Base-by-base conservation (phyloP, 1,140 invertebrate genomes). In the Drosophila busckii region DNA sequence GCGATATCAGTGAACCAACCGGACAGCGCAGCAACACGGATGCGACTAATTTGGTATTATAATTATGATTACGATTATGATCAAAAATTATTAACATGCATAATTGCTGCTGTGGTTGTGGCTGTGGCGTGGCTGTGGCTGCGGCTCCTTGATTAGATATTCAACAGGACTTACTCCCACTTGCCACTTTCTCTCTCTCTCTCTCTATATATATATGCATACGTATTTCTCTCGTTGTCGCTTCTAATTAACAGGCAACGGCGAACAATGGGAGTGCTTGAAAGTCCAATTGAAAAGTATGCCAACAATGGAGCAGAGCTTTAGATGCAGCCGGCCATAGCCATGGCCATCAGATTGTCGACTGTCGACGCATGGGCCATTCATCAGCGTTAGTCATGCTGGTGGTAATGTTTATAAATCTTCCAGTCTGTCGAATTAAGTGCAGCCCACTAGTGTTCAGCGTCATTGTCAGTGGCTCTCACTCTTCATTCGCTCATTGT, bases 381-480 rank as follows among this genome's bases (percentile, higher is more conserved):
- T 26, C 40, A 53, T 59, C 55, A 53, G 48, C 19, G 55, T 52
- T 59, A 52, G 55, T 59, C 48, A 53, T 13, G 12, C 28, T 32
- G 20, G n/a, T n/a, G n/a, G 12, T 22, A 20, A 42, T 22, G 58
- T 54, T 54, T 70, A 65, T 76, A 76, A 76, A 76, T 76, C 70
- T 76, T 34, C 61, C 20, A 31, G 26, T 42, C 65, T 76, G 70
- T 75, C 70, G 65, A 75, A 75, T 75, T 75, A 70, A 70, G 48
- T 23, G 46, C 20, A 23, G 37, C 28, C 41, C 22, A 25, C 19
- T 25, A 16, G 10, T 9, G 4, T 34, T 12, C 17, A 4, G n/a
- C n/a, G n/a, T n/a, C n/a, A n/a, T n/a, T n/a, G n/a, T n/a, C 35
- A 4, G 15, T 9, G 5, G 10, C 7, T 8, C 7, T n/a, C 5